A percentile compares a stretch with the other conserved stretches of the same genome.
Evolutionary conservation across 2,113 vertebrate genomes (phyloP).

Genomic region (Psittacula cyanocephala): DNA sequence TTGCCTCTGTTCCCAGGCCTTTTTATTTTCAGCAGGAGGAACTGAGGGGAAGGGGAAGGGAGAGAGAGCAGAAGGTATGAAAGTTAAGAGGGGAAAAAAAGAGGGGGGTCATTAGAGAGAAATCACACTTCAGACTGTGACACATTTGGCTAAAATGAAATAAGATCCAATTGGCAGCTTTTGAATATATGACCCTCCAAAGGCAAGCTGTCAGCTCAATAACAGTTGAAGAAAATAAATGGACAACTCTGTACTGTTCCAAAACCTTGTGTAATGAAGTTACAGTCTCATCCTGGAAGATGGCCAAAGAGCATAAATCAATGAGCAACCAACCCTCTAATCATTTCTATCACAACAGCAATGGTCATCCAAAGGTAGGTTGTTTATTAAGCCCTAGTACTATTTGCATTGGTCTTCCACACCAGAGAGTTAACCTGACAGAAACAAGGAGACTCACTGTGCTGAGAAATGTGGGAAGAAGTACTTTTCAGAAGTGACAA

Average conservation of each 20-base stretch:
- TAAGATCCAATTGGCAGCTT: slow-evolving; percentile 19
- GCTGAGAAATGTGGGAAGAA: background rate
- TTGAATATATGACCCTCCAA: slow-evolving; percentile 18
- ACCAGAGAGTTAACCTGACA: background rate
- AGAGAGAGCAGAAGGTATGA: background rate
- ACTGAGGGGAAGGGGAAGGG: background rate
- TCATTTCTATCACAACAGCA: slow-evolving; percentile 18
- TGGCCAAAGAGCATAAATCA: slow-evolving; percentile 44
- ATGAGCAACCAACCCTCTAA: slow-evolving; percentile 21
- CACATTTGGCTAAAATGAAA: background rate
- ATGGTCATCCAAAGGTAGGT: background rate
- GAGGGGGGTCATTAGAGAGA: background rate
- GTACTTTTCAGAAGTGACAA: background rate
- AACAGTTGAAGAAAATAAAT: slow-evolving; percentile 50
- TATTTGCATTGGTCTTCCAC: background rate
- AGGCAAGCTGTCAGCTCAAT: background rate
- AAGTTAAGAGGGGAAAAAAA: background rate
- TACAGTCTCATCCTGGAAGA: slow-evolving; percentile 11
- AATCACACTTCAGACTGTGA: background rate
- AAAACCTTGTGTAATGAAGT: slow-evolving; percentile 36
- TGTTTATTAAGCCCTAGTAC: slow-evolving; percentile 2
- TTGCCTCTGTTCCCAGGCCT: background rate
- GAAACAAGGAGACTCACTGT: background rate
- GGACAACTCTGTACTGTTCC: slow-evolving; percentile 1
- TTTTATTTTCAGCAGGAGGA: background rate